Conservation (phyloP, 2,113 vertebrate species). For the Laterallus jamaicensis region DNA sequence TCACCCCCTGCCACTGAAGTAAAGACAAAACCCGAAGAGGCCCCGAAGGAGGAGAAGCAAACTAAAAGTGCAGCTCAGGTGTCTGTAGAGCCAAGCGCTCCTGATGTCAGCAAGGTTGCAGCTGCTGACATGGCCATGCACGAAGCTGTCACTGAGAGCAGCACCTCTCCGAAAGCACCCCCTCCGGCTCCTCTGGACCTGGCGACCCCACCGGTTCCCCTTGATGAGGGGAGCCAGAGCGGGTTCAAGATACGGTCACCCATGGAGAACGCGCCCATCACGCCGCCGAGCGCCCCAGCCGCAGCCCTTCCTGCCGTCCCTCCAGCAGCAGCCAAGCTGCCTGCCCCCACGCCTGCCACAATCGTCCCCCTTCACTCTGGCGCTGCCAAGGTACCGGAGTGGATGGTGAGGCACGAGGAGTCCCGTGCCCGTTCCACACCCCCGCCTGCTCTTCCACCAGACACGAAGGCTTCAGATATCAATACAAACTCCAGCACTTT, state of each 20-base stretch:
- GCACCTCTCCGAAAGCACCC: not conserved
- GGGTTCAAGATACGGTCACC: conserved; percentile 73
- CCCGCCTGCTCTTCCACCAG: conserved; percentile 85
- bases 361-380: conserved; percentile 71
- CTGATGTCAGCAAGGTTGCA: conserved; percentile 16
- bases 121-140: not conserved
- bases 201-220: not conserved
- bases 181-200: conserved; percentile 4
- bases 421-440: conserved; percentile 79
- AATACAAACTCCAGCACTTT: conserved; percentile 93
- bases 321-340: conserved; percentile 66
- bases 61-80: not conserved
- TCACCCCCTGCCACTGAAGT: conserved; percentile 21
- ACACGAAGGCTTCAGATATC: conserved; percentile 94
- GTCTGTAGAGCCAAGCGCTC: not conserved
- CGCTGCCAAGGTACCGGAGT: conserved; percentile 78
- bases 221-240: conserved; percentile 65
- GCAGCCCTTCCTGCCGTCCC: conserved; percentile 48
- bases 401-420: conserved; percentile 89
- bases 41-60: conserved; percentile 55
- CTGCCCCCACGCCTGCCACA: conserved; percentile 55
- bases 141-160: conserved; percentile 35
- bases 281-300: conserved; percentile 47
- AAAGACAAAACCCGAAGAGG: conserved; percentile 31
- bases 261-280: conserved; percentile 70